Evolutionary conservation across 2,888 invertebrate genomes (phyloP).

Genomic region (Linnaemya vulpina): DNA sequence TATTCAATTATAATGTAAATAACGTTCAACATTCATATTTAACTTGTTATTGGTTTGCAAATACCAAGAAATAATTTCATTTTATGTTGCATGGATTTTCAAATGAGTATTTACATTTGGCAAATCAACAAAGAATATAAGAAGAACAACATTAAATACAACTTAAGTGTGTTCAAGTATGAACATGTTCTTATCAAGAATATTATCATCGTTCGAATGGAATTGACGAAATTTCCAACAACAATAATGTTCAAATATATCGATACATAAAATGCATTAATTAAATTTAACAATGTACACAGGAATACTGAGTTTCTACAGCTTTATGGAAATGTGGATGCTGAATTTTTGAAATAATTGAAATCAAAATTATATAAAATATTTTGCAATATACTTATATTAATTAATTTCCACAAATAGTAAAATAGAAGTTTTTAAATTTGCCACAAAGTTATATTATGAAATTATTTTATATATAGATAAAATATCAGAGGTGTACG

Average conservation of each 20-base stretch:
- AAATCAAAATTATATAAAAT: background rate
- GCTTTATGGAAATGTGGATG: background rate
- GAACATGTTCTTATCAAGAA: background rate
- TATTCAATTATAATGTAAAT: background rate
- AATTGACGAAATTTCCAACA: background rate
- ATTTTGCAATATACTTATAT: background rate
- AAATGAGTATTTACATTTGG: background rate
- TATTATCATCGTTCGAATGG: background rate
- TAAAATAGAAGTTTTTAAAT: too few species aligned
- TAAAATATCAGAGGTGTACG: too few species aligned
- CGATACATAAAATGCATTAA: background rate
- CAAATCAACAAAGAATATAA: background rate
- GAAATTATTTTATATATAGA: too few species aligned
- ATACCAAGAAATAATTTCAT: conserved; percentile 10
- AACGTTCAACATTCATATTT: conserved; percentile 9
- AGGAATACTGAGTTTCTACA: background rate
- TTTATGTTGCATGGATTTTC: conserved; percentile 6
- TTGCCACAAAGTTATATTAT: too few species aligned
- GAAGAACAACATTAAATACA: background rate
- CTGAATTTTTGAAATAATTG: background rate
- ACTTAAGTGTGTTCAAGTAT: background rate
- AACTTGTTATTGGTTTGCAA: conserved; percentile 9
- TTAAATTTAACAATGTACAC: conserved; percentile 1
- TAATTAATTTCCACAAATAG: too few species aligned
- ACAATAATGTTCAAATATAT: background rate